Percentiles rank a stretch among this genome's conserved stretches.
Evolutionary conservation across 64 coral and sea anemone genomes (phyloP).

Genomic region (Cladopsammia gracilis): DNA sequence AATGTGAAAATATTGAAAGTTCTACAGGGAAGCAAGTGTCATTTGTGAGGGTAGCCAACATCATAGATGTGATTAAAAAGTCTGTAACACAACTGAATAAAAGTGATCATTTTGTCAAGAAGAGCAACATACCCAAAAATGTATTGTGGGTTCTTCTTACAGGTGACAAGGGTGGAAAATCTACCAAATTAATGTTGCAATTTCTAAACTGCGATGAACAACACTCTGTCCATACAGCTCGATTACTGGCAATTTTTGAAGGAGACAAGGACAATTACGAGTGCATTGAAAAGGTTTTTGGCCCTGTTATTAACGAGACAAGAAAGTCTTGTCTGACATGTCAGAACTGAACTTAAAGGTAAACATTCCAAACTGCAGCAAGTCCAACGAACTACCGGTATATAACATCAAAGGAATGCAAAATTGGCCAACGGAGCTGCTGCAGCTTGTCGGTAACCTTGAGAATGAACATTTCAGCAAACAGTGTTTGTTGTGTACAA

Average conservation of each 20-base stretch:
- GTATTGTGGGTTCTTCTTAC: slow-evolving; percentile 3
- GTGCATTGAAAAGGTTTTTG: slow-evolving; percentile 51
- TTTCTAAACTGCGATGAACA: slow-evolving; percentile 36
- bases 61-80: slow-evolving; percentile 18
- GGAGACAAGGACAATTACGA: slow-evolving; percentile 54
- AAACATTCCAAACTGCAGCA: background rate
- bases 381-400: background rate
- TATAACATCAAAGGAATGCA: slow-evolving; percentile 11
- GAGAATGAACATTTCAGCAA: too few relatives aligned
- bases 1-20: slow-evolving; percentile 15
- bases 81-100: background rate
- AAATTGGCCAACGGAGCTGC: too few relatives aligned
- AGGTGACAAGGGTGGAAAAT: slow-evolving; percentile 65
- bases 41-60: slow-evolving; percentile 1
- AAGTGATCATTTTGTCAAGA: background rate
- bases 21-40: slow-evolving; percentile 13
- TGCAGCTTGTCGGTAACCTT: too few relatives aligned
- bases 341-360: slow-evolving; percentile 23
- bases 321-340: slow-evolving; percentile 9
- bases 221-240: slow-evolving; percentile 42
- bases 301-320: slow-evolving; percentile 34
- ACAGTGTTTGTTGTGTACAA: too few relatives aligned
- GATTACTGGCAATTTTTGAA: slow-evolving; percentile 44
- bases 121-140: slow-evolving; percentile 26
- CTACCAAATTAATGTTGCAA: slow-evolving; percentile 60